Evolutionary conservation across 1,140 invertebrate genomes (phyloP).

Genomic region (Conus ventricosus): DNA sequence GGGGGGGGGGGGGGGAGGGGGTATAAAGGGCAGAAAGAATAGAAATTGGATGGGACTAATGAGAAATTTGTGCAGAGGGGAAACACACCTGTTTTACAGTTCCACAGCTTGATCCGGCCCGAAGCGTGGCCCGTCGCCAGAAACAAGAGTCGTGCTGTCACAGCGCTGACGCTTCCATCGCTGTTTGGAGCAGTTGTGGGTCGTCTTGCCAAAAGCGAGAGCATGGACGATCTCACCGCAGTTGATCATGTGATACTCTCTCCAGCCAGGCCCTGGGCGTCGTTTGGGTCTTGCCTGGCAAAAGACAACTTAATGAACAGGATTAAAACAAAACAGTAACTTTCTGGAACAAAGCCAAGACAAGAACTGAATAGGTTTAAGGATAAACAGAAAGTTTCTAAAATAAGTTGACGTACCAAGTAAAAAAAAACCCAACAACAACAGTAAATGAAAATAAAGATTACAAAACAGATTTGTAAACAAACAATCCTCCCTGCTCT

Average conservation of each 20-base stretch:
- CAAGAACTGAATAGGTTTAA: too few relatives aligned
- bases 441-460: too few relatives aligned
- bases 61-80: not conserved
- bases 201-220: conserved; percentile 77
- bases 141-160: conserved; percentile 70
- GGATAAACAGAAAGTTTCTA: too few relatives aligned
- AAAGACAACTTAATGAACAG: not conserved
- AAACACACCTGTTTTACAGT: conserved; percentile 74
- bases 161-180: conserved; percentile 64
- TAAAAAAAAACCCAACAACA: too few relatives aligned
- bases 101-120: conserved; percentile 78
- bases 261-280: conserved; percentile 26
- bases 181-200: conserved; percentile 44
- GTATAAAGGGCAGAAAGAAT: not conserved
- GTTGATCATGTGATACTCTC: conserved; percentile 62
- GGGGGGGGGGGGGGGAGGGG: not conserved
- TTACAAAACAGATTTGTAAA: too few relatives aligned
- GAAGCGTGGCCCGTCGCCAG: conserved; percentile 77
- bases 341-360: too few relatives aligned
- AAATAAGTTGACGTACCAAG: too few relatives aligned
- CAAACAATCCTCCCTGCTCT: too few relatives aligned
- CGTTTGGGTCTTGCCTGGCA: conserved; percentile 40
- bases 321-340: too few relatives aligned
- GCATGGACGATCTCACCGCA: conserved; percentile 76
- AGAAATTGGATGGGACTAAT: not conserved